phyloP scores from a whole-genome alignment of 2,113 vertebrate species.

The Sturnira hondurensis region DNA sequence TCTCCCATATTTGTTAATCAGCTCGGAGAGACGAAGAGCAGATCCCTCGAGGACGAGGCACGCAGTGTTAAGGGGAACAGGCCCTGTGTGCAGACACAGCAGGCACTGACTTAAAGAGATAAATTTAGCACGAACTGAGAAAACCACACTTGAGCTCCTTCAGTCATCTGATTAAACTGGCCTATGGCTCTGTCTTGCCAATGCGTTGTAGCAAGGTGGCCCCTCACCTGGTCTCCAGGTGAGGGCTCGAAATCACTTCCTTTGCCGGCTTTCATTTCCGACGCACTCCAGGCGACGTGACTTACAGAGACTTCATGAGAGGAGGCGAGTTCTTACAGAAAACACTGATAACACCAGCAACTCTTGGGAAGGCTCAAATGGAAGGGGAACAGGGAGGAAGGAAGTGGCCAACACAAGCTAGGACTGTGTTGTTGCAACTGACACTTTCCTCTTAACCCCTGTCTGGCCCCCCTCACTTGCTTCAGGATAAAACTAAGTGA shows the following conservation, averaged over 20 bases:
- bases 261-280: background rate
- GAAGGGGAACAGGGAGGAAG: background rate
- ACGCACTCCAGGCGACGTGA: background rate
- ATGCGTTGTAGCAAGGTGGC: background rate
- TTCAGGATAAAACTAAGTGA: background rate
- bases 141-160: background rate
- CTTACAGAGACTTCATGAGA: background rate
- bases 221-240: background rate
- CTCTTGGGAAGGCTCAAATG: background rate
- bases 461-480: background rate
- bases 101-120: background rate
- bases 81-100: fast-evolving
- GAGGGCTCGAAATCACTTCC: background rate
- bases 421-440: background rate
- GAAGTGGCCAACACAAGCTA: background rate
- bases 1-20: background rate
- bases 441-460: background rate
- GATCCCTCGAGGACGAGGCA: background rate
- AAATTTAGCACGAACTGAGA: background rate
- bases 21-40: background rate
- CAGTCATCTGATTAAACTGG: background rate
- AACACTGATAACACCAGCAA: background rate
- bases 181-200: background rate
- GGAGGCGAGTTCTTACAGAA: background rate
- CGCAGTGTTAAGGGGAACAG: background rate